A percentile compares a stretch with the other conserved stretches of the same genome.
phyloP scores from a whole-genome alignment of 1,140 invertebrate genomes.

The Bombus pascuorum region DNA sequence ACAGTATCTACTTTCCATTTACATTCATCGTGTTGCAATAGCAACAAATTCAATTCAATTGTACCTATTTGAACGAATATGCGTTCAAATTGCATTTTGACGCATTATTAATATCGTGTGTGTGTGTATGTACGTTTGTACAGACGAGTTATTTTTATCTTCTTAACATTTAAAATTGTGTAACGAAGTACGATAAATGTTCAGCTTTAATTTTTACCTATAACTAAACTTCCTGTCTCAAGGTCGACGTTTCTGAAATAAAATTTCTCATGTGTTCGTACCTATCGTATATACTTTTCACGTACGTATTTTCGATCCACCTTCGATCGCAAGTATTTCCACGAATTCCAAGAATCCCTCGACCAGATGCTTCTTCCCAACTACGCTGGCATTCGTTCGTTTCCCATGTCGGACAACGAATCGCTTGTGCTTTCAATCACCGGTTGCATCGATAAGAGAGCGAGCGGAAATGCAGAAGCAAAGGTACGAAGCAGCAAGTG shows the following conservation, averaged over 20 bases:
- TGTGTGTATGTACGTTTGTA: too few species aligned
- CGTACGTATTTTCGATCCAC: background rate
- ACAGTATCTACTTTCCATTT: too few species aligned
- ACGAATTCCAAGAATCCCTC: background rate
- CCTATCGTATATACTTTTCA: background rate
- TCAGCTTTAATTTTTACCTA: background rate
- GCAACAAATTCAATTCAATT: too few species aligned
- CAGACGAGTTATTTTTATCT: too few species aligned
- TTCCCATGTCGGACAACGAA: background rate
- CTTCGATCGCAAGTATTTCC: background rate
- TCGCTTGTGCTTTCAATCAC: background rate
- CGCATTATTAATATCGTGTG: too few species aligned
- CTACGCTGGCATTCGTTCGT: background rate
- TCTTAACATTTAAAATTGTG: too few species aligned
- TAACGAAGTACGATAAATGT: background rate
- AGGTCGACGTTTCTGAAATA: background rate
- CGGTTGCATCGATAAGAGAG: conserved; percentile 25
- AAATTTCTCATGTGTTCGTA: too few species aligned
- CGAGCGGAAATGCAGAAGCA: background rate
- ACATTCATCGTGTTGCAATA: background rate
- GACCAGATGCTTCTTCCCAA: background rate
- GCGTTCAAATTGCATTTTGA: background rate
- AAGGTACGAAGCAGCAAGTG: background rate
- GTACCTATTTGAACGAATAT: too few species aligned
- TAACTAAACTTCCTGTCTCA: background rate